phyloP scores from a whole-genome alignment of 2,888 invertebrate species.

The Catocala nupta region DNA sequence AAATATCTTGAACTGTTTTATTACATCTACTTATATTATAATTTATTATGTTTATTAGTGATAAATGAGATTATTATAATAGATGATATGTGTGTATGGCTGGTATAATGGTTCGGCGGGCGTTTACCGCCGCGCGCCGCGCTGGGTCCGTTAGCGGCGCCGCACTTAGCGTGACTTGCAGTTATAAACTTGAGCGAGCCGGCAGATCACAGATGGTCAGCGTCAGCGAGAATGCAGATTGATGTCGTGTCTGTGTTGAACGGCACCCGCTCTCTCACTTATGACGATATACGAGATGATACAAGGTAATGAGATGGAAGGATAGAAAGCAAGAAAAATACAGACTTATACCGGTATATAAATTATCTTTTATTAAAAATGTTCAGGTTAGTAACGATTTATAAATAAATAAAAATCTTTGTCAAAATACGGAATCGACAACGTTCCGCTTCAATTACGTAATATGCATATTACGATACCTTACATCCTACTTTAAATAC shows the following conservation, averaged over 20 bases:
- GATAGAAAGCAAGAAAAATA: conserved; percentile 58
- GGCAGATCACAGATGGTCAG: no score
- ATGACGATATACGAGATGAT: conserved; percentile 13
- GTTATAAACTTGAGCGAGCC: conserved; percentile 47
- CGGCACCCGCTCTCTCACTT: conserved; percentile 43
- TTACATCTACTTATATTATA: no score
- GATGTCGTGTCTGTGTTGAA: conserved; percentile 47
- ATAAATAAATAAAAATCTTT: conserved; percentile 86
- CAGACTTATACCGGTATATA: conserved; percentile 83
- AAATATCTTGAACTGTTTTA: no score
- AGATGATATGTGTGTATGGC: no score
- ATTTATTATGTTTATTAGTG: not conserved
- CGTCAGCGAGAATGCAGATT: conserved; percentile 34
- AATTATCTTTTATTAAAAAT: conserved; percentile 84
- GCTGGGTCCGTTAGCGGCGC: conserved; percentile 19
- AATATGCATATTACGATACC: conserved; percentile 87
- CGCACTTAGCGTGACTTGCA: conserved; percentile 30
- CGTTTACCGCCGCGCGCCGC: no score
- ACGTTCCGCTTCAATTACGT: conserved; percentile 75
- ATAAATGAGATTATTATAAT: not conserved
- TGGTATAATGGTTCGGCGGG: no score
- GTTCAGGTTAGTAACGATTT: conserved; percentile 80
- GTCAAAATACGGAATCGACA: conserved; percentile 76
- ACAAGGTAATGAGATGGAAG: conserved; percentile 44
- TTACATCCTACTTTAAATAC: conserved; percentile 86